Conservation (phyloP, 2,113 vertebrate species). For the Tyto alba region DNA sequence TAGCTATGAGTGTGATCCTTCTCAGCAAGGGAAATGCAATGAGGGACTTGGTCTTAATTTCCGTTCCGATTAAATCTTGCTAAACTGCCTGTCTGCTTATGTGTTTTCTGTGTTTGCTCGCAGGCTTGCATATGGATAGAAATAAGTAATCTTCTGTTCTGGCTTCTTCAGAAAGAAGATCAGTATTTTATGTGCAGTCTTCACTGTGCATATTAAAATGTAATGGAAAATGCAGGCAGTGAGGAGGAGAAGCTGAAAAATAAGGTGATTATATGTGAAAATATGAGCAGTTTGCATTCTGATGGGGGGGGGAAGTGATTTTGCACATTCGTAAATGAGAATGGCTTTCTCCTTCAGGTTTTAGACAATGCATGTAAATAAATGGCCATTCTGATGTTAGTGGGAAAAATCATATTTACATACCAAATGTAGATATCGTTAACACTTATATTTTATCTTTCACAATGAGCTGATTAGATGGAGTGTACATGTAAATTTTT, state of each 20-base stretch:
- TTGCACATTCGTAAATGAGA: background rate
- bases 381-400: background rate
- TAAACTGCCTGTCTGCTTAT: background rate
- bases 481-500: fast-evolving
- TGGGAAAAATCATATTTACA: background rate
- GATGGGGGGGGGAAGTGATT: background rate
- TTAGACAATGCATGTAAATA: background rate
- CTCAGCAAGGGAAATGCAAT: background rate
- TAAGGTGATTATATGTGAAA: background rate
- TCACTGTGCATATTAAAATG: background rate
- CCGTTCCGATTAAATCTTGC: background rate
- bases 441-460: background rate
- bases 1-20: background rate
- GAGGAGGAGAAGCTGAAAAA: background rate
- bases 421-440: too few species aligned
- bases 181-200: background rate
- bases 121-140: background rate
- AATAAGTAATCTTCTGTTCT: background rate
- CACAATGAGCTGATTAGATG: background rate
- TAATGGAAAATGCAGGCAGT: background rate
- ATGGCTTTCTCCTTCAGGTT: background rate
- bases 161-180: background rate
- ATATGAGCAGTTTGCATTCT: background rate
- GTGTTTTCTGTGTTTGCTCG: background rate
- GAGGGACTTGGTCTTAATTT: background rate